Base-by-base conservation (phyloP, 2,797 vertebrate genomes). In the Anguilla marmorata region DNA sequence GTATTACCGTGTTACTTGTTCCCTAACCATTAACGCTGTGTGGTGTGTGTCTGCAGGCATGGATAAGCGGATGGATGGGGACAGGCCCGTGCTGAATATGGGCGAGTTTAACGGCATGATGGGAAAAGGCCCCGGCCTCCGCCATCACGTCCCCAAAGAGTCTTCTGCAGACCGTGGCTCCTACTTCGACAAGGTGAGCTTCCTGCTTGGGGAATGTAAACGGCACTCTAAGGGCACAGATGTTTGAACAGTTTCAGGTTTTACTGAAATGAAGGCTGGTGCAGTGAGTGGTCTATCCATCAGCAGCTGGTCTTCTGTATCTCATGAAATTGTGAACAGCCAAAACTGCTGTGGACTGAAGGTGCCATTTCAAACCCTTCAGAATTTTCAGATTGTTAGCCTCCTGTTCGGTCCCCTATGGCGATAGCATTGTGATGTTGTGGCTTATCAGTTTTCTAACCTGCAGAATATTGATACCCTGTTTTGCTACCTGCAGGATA, bases 111-210 rank as follows among this genome's bases (percentile, higher is more conserved):
- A 95, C 91, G 96, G 97, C 89, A 94, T 95, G 74, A 96, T 98
- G 92, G 97, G 97, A 83, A 99, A 98, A 93, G 97, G 95, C 91
- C 95, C 96, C 21, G 95, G 95, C 85, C 94, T 97, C 92, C 97
- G 98, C 90, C 97, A 98, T 93, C 98, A 97, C 89, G 95, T 97
- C 95, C 96, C 98, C 96, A 99, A 99, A 96, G 98, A 99, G 92
- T 95, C 97, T 93, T 94, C 97, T 94, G 96, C 98, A 94, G 98
- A 99, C 90, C 97, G 98, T 93, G 92, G 91, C 95, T 93, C 97
- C 95, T 99, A 98, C 91, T 99, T 97, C 88, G 98, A 99, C 94
- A 99, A 99, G 98, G 98, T 99, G 89, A 89, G 94, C 89, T 2
- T 9, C 6, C 63, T 69, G 63, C n/a, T 27, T 7, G 16, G 19